Base-by-base conservation (phyloP, 2,797 vertebrate genomes). In the Gobionotothen gibberifrons region DNA sequence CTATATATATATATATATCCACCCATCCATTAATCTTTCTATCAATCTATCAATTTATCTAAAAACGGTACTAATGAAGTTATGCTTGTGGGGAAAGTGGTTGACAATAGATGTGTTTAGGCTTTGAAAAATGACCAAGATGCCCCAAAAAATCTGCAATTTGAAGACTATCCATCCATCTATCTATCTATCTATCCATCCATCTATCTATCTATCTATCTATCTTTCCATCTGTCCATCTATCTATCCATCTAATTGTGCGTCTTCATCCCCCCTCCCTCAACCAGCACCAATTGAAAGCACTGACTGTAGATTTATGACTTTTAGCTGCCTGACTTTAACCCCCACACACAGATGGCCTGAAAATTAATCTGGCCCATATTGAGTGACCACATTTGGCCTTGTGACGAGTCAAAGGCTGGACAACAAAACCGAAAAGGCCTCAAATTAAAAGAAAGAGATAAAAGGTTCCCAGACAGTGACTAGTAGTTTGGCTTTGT, bases 401-500 rank as follows among this genome's bases (percentile, higher is more conserved):
- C 92, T 93, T 92, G 91, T 89, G 83, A 79, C 14, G 40, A 72
- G 77, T 91, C 81, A 91, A 91, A 89, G 76, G 91, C 54, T 39
- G 68, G 43, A 81, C 84, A 92, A 93, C 88, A 90, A 89, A 92
- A 91, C 85, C 83, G 69, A 87, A 83, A 83, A 87, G 85, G 74
- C 53, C 82, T 49, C 52, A 26, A 58, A 79, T 68, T 77, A 32
- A 83, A 85, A 89, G 86, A 90, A 87, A 29, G 65, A 82, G 75
- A 92, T 87, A 90, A 93, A 91, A 84, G 90, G 83, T 5, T 81
- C 80, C 82, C 85, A 91, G 90, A 93, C 91, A 93, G 87, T 90
- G 91, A 93, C 86, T 91, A 91, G 91, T 92, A 85, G 90, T 81
- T 81, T 76, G 84, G 82, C 90, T 92, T 93, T 93, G 91, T 93